A percentile compares a stretch with the other conserved stretches of the same genome.
Evolutionary conservation across 2,113 vertebrate genomes (phyloP).

Genomic region (Athene cunicularia): DNA sequence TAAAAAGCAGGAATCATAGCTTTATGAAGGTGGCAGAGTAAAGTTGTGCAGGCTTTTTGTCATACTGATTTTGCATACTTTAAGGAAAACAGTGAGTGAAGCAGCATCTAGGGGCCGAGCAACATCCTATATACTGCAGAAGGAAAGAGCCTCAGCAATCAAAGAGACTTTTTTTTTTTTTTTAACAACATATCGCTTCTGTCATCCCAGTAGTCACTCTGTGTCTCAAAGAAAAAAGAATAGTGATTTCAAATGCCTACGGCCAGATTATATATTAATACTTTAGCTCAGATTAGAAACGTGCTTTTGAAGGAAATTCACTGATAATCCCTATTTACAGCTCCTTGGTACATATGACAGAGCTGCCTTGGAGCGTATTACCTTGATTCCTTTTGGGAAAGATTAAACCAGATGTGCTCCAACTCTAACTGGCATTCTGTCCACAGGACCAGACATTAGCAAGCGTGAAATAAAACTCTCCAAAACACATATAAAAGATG

Average conservation of each 20-base stretch:
- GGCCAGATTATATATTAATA: neutral
- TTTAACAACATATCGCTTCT: neutral
- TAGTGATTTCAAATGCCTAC: neutral
- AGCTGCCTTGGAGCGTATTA: neutral
- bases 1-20: neutral
- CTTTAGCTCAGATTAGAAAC: slow-evolving; percentile 5
- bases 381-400: neutral
- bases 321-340: neutral
- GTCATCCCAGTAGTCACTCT: neutral
- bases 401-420: neutral
- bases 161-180: neutral
- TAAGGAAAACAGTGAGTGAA: neutral
- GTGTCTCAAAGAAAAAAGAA: neutral
- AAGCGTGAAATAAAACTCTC: neutral
- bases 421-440: neutral
- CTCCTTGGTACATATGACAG: neutral
- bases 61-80: neutral
- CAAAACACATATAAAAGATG: neutral
- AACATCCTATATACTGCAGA: neutral
- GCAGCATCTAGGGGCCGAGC: neutral
- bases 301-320: slow-evolving; percentile 26
- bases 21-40: neutral
- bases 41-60: neutral
- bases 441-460: neutral
- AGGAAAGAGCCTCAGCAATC: neutral